These are phyloP conservation scores for Capromys pilorides DNA, from an alignment of 2,797 vertebrate species.

Conservation along the genomic window DNA sequence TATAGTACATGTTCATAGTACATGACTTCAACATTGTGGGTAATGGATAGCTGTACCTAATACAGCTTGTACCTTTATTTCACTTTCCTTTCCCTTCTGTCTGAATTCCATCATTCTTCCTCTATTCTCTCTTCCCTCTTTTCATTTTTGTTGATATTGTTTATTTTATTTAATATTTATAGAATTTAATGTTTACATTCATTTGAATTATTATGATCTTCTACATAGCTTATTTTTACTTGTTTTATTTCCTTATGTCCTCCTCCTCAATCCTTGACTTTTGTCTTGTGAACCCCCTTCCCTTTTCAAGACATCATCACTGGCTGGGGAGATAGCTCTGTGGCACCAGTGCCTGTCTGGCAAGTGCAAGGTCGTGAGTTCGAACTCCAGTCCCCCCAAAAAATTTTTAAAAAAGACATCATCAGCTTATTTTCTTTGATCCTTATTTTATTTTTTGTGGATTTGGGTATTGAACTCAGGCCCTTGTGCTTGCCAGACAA, in stretches of 20 bases:
- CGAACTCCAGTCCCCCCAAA: too few relatives aligned
- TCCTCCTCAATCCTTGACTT: not conserved
- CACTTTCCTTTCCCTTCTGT: not conserved
- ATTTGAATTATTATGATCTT: not conserved
- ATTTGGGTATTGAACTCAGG: too few relatives aligned
- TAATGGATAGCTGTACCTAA: not conserved
- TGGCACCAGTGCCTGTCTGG: too few relatives aligned
- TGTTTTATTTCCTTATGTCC: not conserved
- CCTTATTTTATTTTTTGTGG: too few relatives aligned
- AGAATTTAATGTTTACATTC: not conserved
- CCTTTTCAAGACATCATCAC: not conserved
- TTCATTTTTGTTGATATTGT: not conserved
- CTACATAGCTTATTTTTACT: not conserved
- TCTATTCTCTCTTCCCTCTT: not conserved
- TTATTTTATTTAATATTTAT: not conserved
- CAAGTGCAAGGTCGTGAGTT: too few relatives aligned
- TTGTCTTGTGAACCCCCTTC: not conserved
- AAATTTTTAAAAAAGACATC: too few relatives aligned
- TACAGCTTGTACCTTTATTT: not conserved
- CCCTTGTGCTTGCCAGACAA: not conserved
- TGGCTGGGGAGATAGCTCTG: too few relatives aligned
- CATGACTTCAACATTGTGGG: not conserved
- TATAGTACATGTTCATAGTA: not conserved
- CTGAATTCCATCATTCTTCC: not conserved
- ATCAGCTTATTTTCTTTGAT: too few relatives aligned